A percentile compares a stretch with the other conserved stretches of the same genome.
Conservation (phyloP, 2,888 invertebrate genomes). For the Platerodrilus igneus region DNA sequence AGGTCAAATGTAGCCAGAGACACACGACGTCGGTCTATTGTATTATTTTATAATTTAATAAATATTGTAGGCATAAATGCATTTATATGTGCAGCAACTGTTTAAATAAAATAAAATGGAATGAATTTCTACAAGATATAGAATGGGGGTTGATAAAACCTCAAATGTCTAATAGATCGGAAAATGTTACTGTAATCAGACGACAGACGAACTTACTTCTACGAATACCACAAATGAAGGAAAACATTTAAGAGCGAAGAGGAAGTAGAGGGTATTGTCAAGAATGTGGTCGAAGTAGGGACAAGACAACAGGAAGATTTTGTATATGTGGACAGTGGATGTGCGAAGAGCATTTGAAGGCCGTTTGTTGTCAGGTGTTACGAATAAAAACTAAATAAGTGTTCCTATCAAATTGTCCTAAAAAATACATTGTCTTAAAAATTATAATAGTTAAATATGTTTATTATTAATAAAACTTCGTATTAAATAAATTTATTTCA, state of each 20-base stretch:
- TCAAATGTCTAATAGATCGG: slow-evolving; percentile 8
- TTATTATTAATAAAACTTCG: too few relatives aligned
- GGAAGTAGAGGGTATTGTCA: slow-evolving; percentile 7
- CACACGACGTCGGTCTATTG: too few relatives aligned
- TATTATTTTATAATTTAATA: slow-evolving; percentile 5
- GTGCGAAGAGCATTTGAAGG: slow-evolving; percentile 5
- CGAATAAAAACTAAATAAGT: too few relatives aligned
- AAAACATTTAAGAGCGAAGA: slow-evolving; percentile 7
- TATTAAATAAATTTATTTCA: too few relatives aligned
- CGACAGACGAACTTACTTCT: slow-evolving; percentile 6
- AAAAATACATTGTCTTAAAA: too few relatives aligned
- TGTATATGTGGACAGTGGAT: slow-evolving; percentile 5
- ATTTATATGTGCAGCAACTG: slow-evolving; percentile 4
- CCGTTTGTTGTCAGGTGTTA: too few relatives aligned
- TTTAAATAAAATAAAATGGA: slow-evolving; percentile 5
- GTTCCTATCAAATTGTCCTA: too few relatives aligned
- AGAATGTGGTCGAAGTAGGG: slow-evolving; percentile 8
- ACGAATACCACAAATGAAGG: slow-evolving; percentile 6
- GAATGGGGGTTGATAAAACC: slow-evolving; percentile 9
- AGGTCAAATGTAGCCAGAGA: neutral
- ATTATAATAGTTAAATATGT: too few relatives aligned
- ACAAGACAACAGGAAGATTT: slow-evolving; percentile 10
- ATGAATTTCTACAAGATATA: slow-evolving; percentile 7
- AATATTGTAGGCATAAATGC: too few relatives aligned
- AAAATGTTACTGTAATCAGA: slow-evolving; percentile 8